Percentiles rank a stretch among this genome's conserved stretches.
phyloP scores from a whole-genome alignment of 2,888 invertebrate species.

The Dione vanillae region DNA sequence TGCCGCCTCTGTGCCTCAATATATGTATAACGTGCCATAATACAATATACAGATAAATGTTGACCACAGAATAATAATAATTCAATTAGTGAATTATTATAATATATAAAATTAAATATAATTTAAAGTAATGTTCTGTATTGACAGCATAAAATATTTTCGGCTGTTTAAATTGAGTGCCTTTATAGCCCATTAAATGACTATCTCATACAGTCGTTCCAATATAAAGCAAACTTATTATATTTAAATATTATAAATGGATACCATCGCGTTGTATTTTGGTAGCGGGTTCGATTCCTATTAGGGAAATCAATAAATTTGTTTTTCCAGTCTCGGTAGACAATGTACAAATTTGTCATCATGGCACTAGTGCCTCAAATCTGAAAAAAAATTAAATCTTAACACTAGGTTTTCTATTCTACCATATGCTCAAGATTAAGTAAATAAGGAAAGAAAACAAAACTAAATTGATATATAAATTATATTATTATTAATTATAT shows the following conservation, averaged over 20 bases:
- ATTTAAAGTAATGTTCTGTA: neutral
- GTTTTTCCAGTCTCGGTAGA: too few species aligned
- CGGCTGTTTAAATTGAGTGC: conserved; percentile 7
- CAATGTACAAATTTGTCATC: too few species aligned
- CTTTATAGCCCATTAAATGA: conserved; percentile 12
- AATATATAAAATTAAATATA: conserved; percentile 6
- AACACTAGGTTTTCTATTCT: neutral
- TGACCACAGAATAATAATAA: neutral
- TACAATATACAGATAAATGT: neutral
- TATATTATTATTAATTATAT: too few species aligned
- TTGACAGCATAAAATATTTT: conserved; percentile 5
- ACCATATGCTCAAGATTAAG: neutral
- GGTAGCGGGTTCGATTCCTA: too few species aligned
- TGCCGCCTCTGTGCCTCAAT: too few species aligned
- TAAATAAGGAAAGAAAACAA: neutral
- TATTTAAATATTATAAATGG: neutral
- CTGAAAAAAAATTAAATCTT: neutral
- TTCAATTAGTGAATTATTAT: neutral
- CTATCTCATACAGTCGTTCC: neutral
- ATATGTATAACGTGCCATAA: too few species aligned
- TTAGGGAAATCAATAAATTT: too few species aligned
- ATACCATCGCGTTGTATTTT: too few species aligned
- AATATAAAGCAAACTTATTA: neutral
- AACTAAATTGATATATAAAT: too few species aligned
- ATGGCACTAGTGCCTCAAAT: too few species aligned